Percentiles rank a stretch among this genome's conserved stretches.
Evolutionary conservation across 92 coral and sea anemone species (phyloP).

Genomic region (Epizoanthus stellaris): DNA sequence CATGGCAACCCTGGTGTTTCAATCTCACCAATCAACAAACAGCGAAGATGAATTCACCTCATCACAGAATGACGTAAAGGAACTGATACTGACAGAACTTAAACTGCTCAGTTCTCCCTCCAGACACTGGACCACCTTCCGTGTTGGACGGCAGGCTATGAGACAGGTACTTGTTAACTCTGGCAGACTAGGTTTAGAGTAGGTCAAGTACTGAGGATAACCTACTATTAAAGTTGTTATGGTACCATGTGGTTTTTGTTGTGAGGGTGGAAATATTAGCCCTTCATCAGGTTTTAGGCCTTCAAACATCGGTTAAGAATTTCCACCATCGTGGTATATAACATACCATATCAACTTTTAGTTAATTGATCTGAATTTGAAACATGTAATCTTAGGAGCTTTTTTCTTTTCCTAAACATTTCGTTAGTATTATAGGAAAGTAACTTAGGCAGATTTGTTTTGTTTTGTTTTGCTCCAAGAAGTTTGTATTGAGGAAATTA

Average conservation of each 20-base stretch:
- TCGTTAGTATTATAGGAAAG: neutral
- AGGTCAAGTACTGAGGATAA: too few relatives aligned
- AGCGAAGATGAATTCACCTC: constrained; percentile 39
- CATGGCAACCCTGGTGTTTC: constrained; percentile 86
- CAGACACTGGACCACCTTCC: constrained; percentile 87
- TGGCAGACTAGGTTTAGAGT: neutral
- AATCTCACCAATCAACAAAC: constrained; percentile 70
- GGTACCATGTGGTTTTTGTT: too few relatives aligned
- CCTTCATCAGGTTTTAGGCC: too few relatives aligned
- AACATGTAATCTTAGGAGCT: neutral
- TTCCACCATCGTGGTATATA: too few relatives aligned
- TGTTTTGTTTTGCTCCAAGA: too few relatives aligned
- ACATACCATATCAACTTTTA: too few relatives aligned
- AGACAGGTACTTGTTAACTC: constrained; percentile 71
- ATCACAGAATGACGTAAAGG: constrained; percentile 60
- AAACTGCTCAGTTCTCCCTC: constrained; percentile 64
- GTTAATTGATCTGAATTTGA: too few relatives aligned
- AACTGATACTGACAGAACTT: constrained; percentile 62
- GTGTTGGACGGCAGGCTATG: constrained; percentile 92
- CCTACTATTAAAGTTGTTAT: too few relatives aligned
- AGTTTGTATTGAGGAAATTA: too few relatives aligned
- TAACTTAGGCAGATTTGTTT: neutral
- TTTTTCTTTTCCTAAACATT: neutral
- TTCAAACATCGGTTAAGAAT: too few relatives aligned
- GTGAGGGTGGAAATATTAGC: too few relatives aligned